phyloP scores from a whole-genome alignment of 2,797 vertebrate genomes.

The Melanotaenia pygmaea region DNA sequence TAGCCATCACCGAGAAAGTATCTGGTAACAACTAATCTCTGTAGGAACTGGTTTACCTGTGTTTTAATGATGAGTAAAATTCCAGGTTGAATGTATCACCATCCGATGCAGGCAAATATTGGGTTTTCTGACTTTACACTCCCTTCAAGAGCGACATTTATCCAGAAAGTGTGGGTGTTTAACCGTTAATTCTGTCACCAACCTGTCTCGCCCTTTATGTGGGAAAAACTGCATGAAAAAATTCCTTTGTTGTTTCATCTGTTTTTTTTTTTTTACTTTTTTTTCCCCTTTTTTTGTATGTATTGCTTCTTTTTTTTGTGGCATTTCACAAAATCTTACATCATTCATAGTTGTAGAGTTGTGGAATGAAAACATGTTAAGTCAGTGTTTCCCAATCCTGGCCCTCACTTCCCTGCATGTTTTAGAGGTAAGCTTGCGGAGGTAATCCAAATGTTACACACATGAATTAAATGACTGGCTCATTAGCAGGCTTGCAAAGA shows the following conservation, averaged over 20 bases:
- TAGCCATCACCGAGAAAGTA: background rate
- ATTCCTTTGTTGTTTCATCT: background rate
- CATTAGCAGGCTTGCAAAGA: no score
- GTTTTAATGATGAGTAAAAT: conserved; percentile 9
- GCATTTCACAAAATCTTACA: background rate
- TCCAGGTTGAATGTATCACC: background rate
- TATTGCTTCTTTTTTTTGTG: background rate
- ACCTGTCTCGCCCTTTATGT: no score
- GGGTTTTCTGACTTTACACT: background rate
- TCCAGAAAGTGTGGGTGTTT: no score
- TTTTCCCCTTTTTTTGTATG: background rate
- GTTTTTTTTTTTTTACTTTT: background rate
- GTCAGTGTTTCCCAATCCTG: no score
- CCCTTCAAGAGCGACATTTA: no score
- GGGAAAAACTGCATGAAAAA: no score
- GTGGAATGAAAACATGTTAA: background rate
- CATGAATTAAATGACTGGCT: no score
- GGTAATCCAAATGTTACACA: no score
- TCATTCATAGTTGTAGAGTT: background rate
- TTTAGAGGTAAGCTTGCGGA: no score
- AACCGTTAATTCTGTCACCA: no score
- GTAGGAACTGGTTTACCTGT: conserved; percentile 22
- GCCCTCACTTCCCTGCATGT: no score
- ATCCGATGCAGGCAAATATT: background rate
- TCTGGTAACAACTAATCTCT: conserved; percentile 8